These are phyloP conservation scores for Contarinia nasturtii DNA, from an alignment of 1,140 invertebrate species.

Conservation along the genomic window DNA sequence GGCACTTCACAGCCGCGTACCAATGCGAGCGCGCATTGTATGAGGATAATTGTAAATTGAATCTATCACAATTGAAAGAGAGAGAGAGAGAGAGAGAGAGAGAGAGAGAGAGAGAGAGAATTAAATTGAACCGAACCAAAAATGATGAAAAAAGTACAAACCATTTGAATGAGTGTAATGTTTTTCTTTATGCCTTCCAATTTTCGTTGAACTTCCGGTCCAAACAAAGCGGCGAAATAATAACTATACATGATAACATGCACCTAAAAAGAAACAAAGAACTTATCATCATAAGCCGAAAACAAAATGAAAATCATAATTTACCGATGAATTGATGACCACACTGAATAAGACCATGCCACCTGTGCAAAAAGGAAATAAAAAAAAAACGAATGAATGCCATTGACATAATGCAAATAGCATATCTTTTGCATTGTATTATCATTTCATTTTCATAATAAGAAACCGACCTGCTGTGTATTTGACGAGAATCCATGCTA, in stretches of 20 bases:
- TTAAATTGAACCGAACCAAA: not conserved
- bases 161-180: slow-evolving; percentile 1
- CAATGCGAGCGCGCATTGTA: slow-evolving; percentile 14
- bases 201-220: not conserved
- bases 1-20: not conserved
- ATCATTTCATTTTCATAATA: no score
- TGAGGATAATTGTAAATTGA: slow-evolving; percentile 42
- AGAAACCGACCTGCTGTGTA: slow-evolving; percentile 28
- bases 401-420: no score
- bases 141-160: not conserved
- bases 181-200: not conserved
- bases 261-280: not conserved
- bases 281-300: not conserved
- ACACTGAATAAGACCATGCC: not conserved
- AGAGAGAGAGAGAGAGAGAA: slow-evolving; percentile 9
- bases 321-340: not conserved
- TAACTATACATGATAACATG: slow-evolving; percentile 4
- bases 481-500: slow-evolving; percentile 44
- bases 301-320: not conserved
- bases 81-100: slow-evolving; percentile 10
- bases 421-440: no score
- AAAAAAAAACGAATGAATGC: not conserved
- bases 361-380: not conserved
- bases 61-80: slow-evolving; percentile 19
- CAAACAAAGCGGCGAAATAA: slow-evolving; percentile 1